Evolutionary conservation across 2,888 invertebrate species (phyloP).

Genomic region (Desoria tigrina): DNA sequence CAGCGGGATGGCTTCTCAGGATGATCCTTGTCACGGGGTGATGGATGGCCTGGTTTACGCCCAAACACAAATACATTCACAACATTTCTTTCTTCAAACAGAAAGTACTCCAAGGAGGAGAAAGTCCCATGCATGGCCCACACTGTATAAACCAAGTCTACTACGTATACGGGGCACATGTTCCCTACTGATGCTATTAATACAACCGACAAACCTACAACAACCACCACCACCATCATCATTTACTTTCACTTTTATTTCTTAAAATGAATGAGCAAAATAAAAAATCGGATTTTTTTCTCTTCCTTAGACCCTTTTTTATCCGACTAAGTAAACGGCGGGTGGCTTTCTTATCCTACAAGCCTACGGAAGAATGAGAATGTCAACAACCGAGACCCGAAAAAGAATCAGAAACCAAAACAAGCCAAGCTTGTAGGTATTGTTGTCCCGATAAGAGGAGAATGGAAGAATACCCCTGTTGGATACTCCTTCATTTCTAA

Average conservation of each 20-base stretch:
- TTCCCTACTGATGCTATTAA: too few species aligned
- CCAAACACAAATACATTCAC: conserved; percentile 30
- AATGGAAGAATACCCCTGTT: too few species aligned
- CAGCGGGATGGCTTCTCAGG: conserved; percentile 50
- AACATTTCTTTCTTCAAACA: conserved; percentile 22
- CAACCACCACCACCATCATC: neutral
- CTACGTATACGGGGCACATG: too few species aligned
- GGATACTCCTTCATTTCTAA: too few species aligned
- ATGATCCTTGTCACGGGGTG: conserved; percentile 54
- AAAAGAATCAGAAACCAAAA: neutral
- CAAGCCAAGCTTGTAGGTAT: conserved; percentile 6
- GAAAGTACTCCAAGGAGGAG: conserved; percentile 14
- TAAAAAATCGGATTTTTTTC: conserved; percentile 2
- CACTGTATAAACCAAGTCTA: too few species aligned
- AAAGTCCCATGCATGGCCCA: too few species aligned
- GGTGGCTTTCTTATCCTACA: conserved; percentile 9
- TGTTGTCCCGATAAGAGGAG: neutral
- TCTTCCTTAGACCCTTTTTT: neutral
- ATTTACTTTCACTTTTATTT: conserved; percentile 1
- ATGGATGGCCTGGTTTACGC: conserved; percentile 53
- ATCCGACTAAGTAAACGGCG: conserved; percentile 9
- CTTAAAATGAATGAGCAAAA: conserved; percentile 15
- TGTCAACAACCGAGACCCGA: conserved; percentile 2
- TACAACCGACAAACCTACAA: too few species aligned
- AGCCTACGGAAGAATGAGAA: conserved; percentile 1